These are phyloP conservation scores for Capitella teleta DNA, from an alignment of 1,140 invertebrate genomes.

Conservation along the genomic window DNA sequence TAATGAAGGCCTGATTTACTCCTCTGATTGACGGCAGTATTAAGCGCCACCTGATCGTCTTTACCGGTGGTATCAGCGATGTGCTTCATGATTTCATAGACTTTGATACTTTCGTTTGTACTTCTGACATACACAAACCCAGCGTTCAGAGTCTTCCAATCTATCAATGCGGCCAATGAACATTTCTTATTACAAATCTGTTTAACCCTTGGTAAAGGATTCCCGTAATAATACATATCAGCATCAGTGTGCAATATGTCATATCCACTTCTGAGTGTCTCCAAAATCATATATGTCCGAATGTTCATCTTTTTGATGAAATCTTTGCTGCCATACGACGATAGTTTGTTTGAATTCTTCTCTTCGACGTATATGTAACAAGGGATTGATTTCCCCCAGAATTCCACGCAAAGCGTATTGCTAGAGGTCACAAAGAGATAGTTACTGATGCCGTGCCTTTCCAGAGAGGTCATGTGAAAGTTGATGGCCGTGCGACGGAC, in stretches of 20 bases:
- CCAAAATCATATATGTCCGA: conserved; percentile 9
- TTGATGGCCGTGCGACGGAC: conserved; percentile 8
- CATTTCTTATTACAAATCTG: neutral
- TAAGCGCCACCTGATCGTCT: conserved; percentile 12
- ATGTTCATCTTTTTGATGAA: conserved; percentile 11
- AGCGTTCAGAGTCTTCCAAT: conserved; percentile 3
- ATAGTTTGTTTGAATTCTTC: neutral
- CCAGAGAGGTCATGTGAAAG: conserved; percentile 1
- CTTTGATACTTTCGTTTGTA: neutral
- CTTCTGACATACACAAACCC: conserved; percentile 5
- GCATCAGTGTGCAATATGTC: conserved; percentile 9
- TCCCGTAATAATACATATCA: conserved; percentile 2
- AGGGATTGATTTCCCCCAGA: neutral
- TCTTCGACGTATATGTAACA: conserved; percentile 7
- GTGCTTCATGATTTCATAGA: conserved; percentile 9
- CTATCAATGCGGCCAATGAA: conserved; percentile 3
- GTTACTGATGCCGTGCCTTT: neutral
- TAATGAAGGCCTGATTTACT: too few species aligned
- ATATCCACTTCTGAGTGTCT: conserved; percentile 2
- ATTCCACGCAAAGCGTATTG: neutral
- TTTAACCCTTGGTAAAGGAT: conserved; percentile 4
- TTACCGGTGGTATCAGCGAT: neutral
- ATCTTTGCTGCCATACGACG: neutral
- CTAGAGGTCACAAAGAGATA: neutral
- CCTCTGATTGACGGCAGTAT: neutral